Base-by-base conservation (phyloP, 2,888 invertebrate genomes). In the Troglohyphantes excavatus region DNA sequence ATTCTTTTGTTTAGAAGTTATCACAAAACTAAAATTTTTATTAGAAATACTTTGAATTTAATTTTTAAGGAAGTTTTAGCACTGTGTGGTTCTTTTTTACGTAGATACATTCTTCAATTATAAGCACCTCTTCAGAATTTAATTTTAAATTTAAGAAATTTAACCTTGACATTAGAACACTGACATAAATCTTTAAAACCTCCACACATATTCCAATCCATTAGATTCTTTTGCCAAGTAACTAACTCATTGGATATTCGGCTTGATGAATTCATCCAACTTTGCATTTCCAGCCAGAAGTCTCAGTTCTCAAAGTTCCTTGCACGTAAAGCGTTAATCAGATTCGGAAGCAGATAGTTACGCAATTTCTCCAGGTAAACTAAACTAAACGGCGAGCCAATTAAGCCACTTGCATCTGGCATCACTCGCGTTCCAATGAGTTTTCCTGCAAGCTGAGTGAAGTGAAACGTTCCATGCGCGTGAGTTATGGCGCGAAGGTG, bases 261-360 rank as follows among this genome's bases (percentile, higher is more conserved):
- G 79, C 43, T 67, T 79, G 67, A 67, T 67, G 19, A 33, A 79
- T 26, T 79, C 46, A 79, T 67, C 43, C 39, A 11, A 11, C 65
- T 26, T 79, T 79, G 46, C 67, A 73, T 73, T 13, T 73, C 23
- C 26, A 17, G 23, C 26, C 39, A 67, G 63, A 63, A 76, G 76
- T 63, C 61, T 17, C 17, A 39, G 46, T 26, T 79, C 67, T 67
- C 67, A 79, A 79, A 79, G 43, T 79, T 78, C 78, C 78, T 65
- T 26, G 29, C 76, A 79, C 67, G 79, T 79, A 79, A 79, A 26
- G 65, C 79, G 65, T 67, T 79, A 65, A 79, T 65, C 46, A 67
- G 79, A 65, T 79, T 79, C 79, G 43, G 61, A 17, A 11, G 67
- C 46, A 19, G 79, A 79, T 67, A 79, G 29, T 11, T 53, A n/a